A percentile compares a stretch with the other conserved stretches of the same genome.
Evolutionary conservation across 1,140 invertebrate species (phyloP).

Genomic region (Halyomorpha halys): DNA sequence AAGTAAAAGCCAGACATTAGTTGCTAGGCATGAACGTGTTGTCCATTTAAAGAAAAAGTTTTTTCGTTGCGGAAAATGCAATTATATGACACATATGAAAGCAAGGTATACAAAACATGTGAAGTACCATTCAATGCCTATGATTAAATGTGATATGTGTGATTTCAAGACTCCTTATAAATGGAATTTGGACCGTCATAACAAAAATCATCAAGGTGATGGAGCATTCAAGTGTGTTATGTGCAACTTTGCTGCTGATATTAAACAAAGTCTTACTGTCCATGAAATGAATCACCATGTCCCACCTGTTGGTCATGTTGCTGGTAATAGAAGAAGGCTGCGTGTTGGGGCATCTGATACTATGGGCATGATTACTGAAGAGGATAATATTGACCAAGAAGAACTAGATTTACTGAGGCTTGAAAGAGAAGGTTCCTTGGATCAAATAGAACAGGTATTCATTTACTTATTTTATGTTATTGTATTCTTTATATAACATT

Average conservation of each 20-base stretch:
- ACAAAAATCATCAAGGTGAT: slow-evolving; percentile 75
- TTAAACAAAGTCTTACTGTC: slow-evolving; percentile 82
- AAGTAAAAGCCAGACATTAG: slow-evolving; percentile 34
- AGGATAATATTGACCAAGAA: slow-evolving; percentile 28
- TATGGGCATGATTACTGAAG: slow-evolving; percentile 33
- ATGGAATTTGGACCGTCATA: slow-evolving; percentile 87
- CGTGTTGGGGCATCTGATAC: slow-evolving; percentile 59
- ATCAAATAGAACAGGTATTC: slow-evolving; percentile 4
- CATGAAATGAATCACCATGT: slow-evolving; percentile 84
- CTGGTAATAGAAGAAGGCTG: slow-evolving; percentile 45
- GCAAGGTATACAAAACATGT: slow-evolving; percentile 84
- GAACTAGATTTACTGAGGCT: slow-evolving; percentile 26
- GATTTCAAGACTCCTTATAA: slow-evolving; percentile 87
- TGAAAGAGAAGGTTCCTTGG: slow-evolving; percentile 21
- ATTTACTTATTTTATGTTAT: no score
- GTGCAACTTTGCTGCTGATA: slow-evolving; percentile 85
- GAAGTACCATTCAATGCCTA: slow-evolving; percentile 87
- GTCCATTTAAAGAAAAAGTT: slow-evolving; percentile 52
- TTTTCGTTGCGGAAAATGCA: slow-evolving; percentile 79
- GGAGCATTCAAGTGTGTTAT: slow-evolving; percentile 73
- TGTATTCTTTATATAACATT: no score
- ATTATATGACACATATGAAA: slow-evolving; percentile 80
- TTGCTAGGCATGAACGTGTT: slow-evolving; percentile 42
- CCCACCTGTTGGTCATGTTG: slow-evolving; percentile 53
- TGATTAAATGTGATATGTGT: slow-evolving; percentile 86